These are phyloP conservation scores for Nemopilema nomurai DNA, from an alignment of 30 jellyfish, hydroid and myxozoan genomes.

Conservation along the genomic window DNA sequence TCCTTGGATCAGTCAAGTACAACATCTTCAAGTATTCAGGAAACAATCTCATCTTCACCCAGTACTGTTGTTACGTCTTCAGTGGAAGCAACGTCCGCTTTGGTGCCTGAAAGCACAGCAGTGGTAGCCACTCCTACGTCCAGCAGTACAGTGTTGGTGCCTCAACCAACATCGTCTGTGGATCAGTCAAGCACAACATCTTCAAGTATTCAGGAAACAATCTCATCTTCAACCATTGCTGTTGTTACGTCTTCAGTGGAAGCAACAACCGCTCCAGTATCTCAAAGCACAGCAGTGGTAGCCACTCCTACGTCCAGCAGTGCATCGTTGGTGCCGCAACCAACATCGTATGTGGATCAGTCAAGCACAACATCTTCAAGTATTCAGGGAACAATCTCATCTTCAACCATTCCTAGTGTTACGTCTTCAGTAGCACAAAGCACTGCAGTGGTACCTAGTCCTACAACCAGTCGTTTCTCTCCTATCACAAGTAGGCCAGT, in stretches of 20 bases:
- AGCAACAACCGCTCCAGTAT: neutral
- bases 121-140: neutral
- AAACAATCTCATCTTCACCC: too few species aligned
- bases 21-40: too few species aligned
- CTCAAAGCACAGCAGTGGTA: neutral
- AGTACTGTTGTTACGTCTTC: too few species aligned
- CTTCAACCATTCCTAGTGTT: neutral
- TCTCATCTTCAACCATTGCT: conserved; percentile 3
- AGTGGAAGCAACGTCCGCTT: too few species aligned
- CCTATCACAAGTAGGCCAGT: neutral
- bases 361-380: neutral
- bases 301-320: neutral
- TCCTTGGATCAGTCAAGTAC: too few species aligned
- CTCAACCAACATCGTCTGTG: conserved; percentile 7
- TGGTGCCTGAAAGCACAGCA: too few species aligned
- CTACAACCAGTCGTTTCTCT: too few species aligned
- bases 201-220: neutral
- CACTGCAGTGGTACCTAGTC: neutral
- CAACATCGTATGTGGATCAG: neutral
- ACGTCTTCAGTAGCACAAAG: neutral
- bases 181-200: too few species aligned
- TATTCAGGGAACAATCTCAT: neutral
- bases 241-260: neutral
- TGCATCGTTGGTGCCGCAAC: neutral
- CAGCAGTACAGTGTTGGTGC: neutral